A percentile compares a stretch with the other conserved stretches of the same genome.
These are phyloP conservation scores for Oppia nitens DNA, from an alignment of 1,140 invertebrate genomes.

Conservation along the genomic window DNA sequence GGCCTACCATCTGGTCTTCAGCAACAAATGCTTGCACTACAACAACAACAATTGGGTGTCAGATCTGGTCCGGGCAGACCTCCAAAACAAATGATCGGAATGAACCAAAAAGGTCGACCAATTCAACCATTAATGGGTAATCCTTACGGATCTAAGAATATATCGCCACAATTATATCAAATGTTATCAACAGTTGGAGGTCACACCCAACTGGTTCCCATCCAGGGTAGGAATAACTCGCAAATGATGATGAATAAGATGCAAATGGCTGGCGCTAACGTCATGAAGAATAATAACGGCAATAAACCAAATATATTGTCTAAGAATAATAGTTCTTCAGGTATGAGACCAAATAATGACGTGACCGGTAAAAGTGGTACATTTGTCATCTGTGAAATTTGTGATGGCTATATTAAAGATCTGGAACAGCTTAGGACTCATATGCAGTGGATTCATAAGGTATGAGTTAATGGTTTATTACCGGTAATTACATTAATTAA, in stretches of 20 bases:
- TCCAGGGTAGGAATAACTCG: not conserved
- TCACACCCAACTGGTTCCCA: conserved; percentile 5
- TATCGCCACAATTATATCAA: conserved; percentile 15
- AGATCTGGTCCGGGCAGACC: conserved; percentile 8
- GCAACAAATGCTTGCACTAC: conserved; percentile 15
- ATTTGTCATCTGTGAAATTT: conserved; percentile 87
- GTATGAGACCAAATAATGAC: not conserved
- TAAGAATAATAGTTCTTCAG: not conserved
- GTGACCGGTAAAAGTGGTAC: conserved; percentile 11
- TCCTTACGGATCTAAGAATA: not conserved
- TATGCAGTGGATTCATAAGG: conserved; percentile 89
- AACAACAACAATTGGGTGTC: conserved; percentile 14
- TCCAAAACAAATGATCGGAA: not conserved
- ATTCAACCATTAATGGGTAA: not conserved
- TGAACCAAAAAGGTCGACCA: not conserved
- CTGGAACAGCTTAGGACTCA: conserved; percentile 76
- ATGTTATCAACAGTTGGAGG: conserved; percentile 8
- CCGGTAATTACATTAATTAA: not conserved
- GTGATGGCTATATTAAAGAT: conserved; percentile 86
- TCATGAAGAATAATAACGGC: conserved; percentile 3
- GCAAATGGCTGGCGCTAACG: not conserved
- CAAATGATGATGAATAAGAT: not conserved
- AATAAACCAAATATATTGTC: conserved; percentile 3
- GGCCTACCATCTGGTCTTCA: conserved; percentile 16
- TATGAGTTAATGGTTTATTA: not conserved